Evolutionary conservation across 2,797 vertebrate species (phyloP).

Genomic region (Acanthis flammea): DNA sequence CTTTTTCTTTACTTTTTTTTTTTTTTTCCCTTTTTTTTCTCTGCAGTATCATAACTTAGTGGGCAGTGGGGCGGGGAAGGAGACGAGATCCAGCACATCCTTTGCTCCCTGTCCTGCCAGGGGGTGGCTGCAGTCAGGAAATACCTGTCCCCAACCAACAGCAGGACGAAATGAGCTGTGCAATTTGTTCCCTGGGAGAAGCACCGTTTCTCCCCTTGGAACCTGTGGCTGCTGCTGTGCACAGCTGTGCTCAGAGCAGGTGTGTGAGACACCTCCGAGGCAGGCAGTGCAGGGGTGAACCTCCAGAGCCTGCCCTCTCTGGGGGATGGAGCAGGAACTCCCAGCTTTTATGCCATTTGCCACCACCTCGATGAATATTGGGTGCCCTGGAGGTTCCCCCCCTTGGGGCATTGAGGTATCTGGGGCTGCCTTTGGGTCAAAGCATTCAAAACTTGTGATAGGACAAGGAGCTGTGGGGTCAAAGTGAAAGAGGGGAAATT

Average conservation of each 20-base stretch:
- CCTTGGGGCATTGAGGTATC: not conserved
- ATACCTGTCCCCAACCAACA: not conserved
- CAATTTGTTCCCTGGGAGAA: not conserved
- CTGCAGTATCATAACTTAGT: slow-evolving; percentile 26
- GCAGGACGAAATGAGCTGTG: not conserved
- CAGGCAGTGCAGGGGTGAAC: not conserved
- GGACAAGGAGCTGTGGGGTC: not conserved
- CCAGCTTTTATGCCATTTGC: not conserved
- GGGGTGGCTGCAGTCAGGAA: not conserved
- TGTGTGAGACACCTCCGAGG: not conserved
- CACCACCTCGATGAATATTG: rapidly evolving
- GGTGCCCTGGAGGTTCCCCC: not conserved
- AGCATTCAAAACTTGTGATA: not conserved
- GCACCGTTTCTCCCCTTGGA: slow-evolving; percentile 56
- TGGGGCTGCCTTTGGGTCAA: not conserved
- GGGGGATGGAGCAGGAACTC: not conserved
- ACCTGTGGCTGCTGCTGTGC: slow-evolving; percentile 4
- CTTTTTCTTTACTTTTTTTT: not conserved
- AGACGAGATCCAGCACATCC: not conserved
- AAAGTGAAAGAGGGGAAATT: not conserved
- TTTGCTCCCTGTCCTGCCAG: not conserved
- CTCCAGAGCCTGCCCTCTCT: not conserved
- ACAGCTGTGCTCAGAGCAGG: slow-evolving; percentile 61
- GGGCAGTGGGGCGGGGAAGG: not conserved
- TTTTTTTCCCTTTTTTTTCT: not conserved